Conservation (phyloP, 2,888 invertebrate species). For the Nemotelus nigrinus region DNA sequence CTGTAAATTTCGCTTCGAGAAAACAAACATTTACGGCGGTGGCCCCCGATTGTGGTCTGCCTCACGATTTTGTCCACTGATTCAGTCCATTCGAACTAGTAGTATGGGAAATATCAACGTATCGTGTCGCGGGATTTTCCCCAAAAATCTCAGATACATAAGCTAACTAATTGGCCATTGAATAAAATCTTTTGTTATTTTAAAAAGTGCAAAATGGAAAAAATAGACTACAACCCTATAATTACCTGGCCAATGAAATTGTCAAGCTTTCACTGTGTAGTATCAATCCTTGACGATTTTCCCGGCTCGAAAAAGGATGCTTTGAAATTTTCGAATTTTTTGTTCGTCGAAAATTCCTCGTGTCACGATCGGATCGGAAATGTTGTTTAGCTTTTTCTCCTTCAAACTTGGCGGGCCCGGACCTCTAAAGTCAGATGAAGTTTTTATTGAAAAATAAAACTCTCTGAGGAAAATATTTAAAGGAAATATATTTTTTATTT, state of each 20-base stretch:
- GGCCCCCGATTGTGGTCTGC: not conserved
- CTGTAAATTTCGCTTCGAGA: slow-evolving; percentile 18
- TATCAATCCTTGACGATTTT: no score
- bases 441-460: slow-evolving; percentile 16
- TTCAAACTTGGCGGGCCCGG: slow-evolving; percentile 24
- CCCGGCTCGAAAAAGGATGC: not conserved
- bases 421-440: slow-evolving; percentile 31
- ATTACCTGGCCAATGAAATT: no score
- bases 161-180: no score
- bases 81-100: slow-evolving; percentile 29
- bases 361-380: not conserved
- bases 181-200: no score
- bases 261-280: no score
- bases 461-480: slow-evolving; percentile 20
- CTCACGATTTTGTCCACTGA: slow-evolving; percentile 10
- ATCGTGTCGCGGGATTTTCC: slow-evolving; percentile 28
- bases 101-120: slow-evolving; percentile 31
- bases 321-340: not conserved
- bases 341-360: not conserved
- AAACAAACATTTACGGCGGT: slow-evolving; percentile 35
- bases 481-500: slow-evolving; percentile 24
- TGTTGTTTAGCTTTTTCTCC: not conserved
- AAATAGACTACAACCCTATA: no score
- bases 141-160: not conserved
- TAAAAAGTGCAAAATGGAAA: no score